phyloP scores from a whole-genome alignment of 2,888 invertebrate species.

The Malachius bipustulatus region DNA sequence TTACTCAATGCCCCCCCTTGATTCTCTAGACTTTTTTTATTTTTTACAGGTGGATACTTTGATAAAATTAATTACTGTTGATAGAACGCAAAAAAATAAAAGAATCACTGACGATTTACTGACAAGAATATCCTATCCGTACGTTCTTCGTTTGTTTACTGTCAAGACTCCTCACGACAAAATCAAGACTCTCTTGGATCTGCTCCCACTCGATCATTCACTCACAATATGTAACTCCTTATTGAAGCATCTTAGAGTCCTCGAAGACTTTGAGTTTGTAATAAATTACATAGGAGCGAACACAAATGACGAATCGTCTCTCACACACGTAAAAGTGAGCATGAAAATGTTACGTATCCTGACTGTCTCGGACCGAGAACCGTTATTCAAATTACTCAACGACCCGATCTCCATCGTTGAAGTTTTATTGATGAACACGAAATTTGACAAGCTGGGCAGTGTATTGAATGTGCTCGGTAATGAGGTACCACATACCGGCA shows the following conservation, averaged over 20 bases:
- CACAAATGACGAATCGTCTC: constrained; percentile 40
- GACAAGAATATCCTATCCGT: too few relatives aligned
- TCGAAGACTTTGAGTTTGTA: constrained; percentile 51
- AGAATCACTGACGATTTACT: too few relatives aligned
- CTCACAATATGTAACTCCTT: constrained; percentile 51
- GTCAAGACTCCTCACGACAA: too few relatives aligned
- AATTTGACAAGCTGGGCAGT: constrained; percentile 52
- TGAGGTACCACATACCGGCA: constrained; percentile 34
- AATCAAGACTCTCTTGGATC: constrained; percentile 44
- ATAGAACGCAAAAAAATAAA: too few relatives aligned
- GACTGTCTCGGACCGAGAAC: constrained; percentile 42
- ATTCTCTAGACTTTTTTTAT: too few relatives aligned
- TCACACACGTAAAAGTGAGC: constrained; percentile 53
- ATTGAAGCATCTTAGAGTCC: constrained; percentile 49
- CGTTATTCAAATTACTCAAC: constrained; percentile 52
- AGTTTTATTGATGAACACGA: constrained; percentile 77
- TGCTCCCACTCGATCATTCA: constrained; percentile 47
- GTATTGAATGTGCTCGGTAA: constrained; percentile 49
- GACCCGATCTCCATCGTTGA: constrained; percentile 70
- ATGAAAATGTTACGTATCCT: constrained; percentile 56
- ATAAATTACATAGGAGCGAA: constrained; percentile 44
- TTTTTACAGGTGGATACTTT: too few relatives aligned
- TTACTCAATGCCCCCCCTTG: too few relatives aligned
- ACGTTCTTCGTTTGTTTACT: too few relatives aligned
- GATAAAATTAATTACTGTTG: too few relatives aligned